Conservation (phyloP, 2,888 invertebrate genomes). For the Pherbina coryleti region DNA sequence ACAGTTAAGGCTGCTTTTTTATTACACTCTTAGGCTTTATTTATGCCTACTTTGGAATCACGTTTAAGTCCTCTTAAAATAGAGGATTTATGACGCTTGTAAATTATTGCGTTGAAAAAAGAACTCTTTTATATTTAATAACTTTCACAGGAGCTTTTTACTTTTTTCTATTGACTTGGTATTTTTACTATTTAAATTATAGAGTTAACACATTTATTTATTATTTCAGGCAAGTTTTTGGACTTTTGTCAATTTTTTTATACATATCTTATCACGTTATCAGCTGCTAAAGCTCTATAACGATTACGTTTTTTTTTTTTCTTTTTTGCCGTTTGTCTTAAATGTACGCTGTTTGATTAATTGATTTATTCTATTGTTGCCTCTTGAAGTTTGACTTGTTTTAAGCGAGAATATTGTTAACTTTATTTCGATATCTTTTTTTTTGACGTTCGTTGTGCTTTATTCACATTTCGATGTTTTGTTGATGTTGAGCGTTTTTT, state of each 20-base stretch:
- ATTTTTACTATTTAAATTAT: too few species aligned
- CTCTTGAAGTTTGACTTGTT: background rate
- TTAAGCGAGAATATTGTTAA: background rate
- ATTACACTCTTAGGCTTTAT: too few species aligned
- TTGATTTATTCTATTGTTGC: background rate
- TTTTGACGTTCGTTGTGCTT: background rate
- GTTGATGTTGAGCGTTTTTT: too few species aligned
- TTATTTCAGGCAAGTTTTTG: background rate
- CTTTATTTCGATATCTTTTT: background rate
- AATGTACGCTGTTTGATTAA: background rate
- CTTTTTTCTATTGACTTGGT: too few species aligned
- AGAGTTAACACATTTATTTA: background rate
- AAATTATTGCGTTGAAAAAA: too few species aligned
- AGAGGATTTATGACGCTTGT: too few species aligned
- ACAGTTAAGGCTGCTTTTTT: too few species aligned
- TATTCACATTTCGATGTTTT: too few species aligned
- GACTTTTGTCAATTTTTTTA: background rate
- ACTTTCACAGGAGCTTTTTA: too few species aligned
- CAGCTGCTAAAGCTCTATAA: background rate
- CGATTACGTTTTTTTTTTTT: background rate
- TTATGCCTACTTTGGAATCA: too few species aligned
- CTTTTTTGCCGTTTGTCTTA: background rate
- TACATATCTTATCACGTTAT: background rate
- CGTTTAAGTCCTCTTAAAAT: too few species aligned
- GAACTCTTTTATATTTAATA: too few species aligned